Evolutionary conservation across 2,888 invertebrate genomes (phyloP).

Genomic region (Tridacna gigas): DNA sequence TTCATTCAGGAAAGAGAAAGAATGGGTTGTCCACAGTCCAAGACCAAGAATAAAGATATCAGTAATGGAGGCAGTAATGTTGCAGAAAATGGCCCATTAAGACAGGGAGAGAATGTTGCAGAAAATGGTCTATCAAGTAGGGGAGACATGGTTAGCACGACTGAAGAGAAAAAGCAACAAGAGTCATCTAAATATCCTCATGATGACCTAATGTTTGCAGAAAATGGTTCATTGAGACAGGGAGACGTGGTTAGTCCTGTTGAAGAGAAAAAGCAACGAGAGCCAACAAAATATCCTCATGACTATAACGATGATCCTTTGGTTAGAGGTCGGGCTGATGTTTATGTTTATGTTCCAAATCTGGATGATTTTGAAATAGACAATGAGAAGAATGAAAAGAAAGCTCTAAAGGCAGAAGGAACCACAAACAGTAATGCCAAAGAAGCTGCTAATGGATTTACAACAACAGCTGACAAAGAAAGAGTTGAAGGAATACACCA

Average conservation of each 20-base stretch:
- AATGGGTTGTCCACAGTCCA: slow-evolving; percentile 61
- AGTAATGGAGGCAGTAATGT: slow-evolving; percentile 2
- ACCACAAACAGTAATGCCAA: background rate
- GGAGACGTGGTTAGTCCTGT: slow-evolving; percentile 34
- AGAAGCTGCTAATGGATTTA: slow-evolving; percentile 4
- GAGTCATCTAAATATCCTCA: slow-evolving; percentile 16
- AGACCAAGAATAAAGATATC: slow-evolving; percentile 52
- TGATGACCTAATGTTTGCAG: background rate
- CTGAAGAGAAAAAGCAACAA: background rate
- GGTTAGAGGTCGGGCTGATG: slow-evolving; percentile 33
- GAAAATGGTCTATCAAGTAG: background rate
- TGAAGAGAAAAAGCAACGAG: background rate
- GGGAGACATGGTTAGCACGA: slow-evolving; percentile 29
- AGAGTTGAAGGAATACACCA: background rate
- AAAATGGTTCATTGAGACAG: background rate
- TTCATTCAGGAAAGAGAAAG: background rate
- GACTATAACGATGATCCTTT: slow-evolving; percentile 33
- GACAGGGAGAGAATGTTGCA: slow-evolving; percentile 23
- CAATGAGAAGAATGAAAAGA: slow-evolving; percentile 8
- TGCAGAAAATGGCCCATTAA: background rate
- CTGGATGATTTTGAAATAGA: slow-evolving; percentile 9
- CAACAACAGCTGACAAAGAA: background rate
- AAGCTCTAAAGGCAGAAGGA: background rate
- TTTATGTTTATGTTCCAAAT: background rate
- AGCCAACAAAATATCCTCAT: slow-evolving; percentile 26